Base-by-base conservation (phyloP, 1,140 invertebrate species). In the Aphaenogaster floridana region DNA sequence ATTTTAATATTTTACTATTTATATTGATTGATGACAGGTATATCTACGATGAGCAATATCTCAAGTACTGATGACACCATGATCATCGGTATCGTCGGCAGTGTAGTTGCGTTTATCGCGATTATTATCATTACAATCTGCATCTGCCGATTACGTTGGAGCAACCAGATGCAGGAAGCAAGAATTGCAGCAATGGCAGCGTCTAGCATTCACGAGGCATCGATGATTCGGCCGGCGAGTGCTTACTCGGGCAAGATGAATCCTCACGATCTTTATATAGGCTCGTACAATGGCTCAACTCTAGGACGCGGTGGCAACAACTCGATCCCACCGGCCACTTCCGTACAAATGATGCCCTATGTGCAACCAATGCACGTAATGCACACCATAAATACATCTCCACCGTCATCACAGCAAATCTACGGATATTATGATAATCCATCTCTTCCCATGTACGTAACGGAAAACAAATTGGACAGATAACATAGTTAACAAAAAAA, bases 21-120 rank as follows among this genome's bases (percentile, higher is more conserved):
- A n/a, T 52, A 17, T 9, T 68, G 3, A 68, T 52, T 68, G 2
- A 13, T 15, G 9, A 96, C 96, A 28, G 71, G 80, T 96, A 96
- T 77, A 93, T 64, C 86, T 11, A 9, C 66, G 96, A 84, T 96
- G 5, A 91, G 89, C 21, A 90, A 96, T 9, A 96, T 96, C 3
- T 96, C 97, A 0, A 97, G 96, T 64, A 98, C 98, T 87, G 98
- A 99, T 91, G 98, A 99, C 90, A 98, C 98, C 2, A 94, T 99
- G 0, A 99, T 99, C 69, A 98, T 99, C 76, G 98, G 98, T 4
- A 98, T 99, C 88, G 98, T 99, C 0, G 98, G 98, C 2, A 98
- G 98, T 17, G 98, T 99, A 1, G 98, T 99, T 15, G 98, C 97
- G 2, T 98, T 99, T 91, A 98, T 99, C 69, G 97, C 97, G 11